Conservation (phyloP, 2,888 invertebrate species). For the Eilema sororculum region DNA sequence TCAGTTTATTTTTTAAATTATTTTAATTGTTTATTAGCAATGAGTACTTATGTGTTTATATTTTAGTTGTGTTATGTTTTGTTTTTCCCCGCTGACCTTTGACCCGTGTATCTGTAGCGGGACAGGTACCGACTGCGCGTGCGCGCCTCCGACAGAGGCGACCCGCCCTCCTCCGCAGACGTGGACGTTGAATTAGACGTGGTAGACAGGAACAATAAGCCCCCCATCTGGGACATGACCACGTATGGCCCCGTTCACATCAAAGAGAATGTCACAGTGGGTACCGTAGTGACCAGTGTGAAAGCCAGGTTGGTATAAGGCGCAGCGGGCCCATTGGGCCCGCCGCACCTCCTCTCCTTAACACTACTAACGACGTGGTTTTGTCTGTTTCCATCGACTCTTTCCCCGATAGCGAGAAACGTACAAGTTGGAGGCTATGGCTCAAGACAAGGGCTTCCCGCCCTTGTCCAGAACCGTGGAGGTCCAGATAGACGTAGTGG, state of each 20-base stretch:
- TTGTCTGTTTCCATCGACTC: slow-evolving; percentile 89
- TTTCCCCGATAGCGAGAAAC: slow-evolving; percentile 95
- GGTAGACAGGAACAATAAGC: slow-evolving; percentile 99
- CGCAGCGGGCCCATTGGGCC: slow-evolving; percentile 83
- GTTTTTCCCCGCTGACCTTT: slow-evolving; percentile 90
- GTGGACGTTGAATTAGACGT: slow-evolving; percentile 99
- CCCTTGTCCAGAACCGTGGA: slow-evolving; percentile 98
- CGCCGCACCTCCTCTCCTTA: slow-evolving; percentile 85
- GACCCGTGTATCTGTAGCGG: slow-evolving; percentile 95
- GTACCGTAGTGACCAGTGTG: slow-evolving; percentile 99
- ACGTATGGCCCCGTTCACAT: slow-evolving; percentile 99
- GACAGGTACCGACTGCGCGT: slow-evolving; percentile 98
- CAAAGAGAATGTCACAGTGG: slow-evolving; percentile 99
- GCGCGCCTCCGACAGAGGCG: slow-evolving; percentile 98
- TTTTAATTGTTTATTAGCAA: slow-evolving; percentile 83
- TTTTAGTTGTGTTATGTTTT: slow-evolving; percentile 88
- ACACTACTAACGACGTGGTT: slow-evolving; percentile 90
- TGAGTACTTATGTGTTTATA: slow-evolving; percentile 84
- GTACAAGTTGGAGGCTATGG: slow-evolving; percentile 99
- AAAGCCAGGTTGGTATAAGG: slow-evolving; percentile 98
- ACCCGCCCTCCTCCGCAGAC: slow-evolving; percentile 96
- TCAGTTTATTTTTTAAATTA: slow-evolving; percentile 75
- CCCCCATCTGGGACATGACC: slow-evolving; percentile 97
- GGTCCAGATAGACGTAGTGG: slow-evolving; percentile 99
- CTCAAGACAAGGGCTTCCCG: slow-evolving; percentile 98